These are phyloP conservation scores for Gopherus flavomarginatus DNA, from an alignment of 2,113 vertebrate species.

Conservation along the genomic window DNA sequence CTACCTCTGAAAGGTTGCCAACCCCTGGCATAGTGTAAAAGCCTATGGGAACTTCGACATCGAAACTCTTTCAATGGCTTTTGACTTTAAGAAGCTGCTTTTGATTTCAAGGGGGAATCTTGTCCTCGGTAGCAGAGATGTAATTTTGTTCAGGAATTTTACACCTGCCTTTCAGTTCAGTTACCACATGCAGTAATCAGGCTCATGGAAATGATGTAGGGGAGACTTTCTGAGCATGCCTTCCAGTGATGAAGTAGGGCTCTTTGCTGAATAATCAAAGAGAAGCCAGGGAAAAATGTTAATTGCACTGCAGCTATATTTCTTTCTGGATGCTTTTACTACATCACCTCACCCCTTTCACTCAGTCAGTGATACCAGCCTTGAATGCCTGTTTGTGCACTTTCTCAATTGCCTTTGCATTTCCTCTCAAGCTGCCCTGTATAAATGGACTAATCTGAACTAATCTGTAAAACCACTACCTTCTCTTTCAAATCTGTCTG, in stretches of 20 bases:
- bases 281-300: conserved; percentile 10
- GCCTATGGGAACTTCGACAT: fast-evolving
- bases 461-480: background rate
- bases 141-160: background rate
- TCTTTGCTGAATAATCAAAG: conserved; percentile 35
- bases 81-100: background rate
- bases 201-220: background rate
- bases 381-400: background rate
- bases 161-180: background rate
- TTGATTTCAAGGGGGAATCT: conserved; percentile 3
- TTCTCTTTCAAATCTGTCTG: background rate
- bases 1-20: no score
- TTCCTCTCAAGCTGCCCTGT: background rate
- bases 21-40: background rate
- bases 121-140: background rate
- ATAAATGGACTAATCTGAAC: background rate
- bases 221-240: background rate
- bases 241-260: background rate
- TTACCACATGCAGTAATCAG: background rate
- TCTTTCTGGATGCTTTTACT: conserved; percentile 18
- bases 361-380: conserved; percentile 21
- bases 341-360: background rate
- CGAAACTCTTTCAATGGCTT: background rate
- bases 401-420: conserved; percentile 11
- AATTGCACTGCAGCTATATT: conserved; percentile 21